phyloP scores from a whole-genome alignment of 2,113 vertebrate genomes.

The Erinaceus europaeus region DNA sequence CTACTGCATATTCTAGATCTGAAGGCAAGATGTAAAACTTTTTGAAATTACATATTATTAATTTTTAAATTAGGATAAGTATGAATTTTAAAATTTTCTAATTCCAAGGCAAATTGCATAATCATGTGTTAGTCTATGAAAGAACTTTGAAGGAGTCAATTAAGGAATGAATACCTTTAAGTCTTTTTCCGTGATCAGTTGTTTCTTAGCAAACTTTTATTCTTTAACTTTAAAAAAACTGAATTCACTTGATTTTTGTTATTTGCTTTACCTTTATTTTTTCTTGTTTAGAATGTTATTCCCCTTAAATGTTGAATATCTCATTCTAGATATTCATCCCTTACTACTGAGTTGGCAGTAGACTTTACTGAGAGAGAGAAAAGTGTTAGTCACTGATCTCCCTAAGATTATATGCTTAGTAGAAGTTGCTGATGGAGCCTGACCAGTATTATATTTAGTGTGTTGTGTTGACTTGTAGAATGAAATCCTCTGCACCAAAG shows the following conservation, averaged over 20 bases:
- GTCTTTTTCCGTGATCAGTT: conserved; percentile 61
- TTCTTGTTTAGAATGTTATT: conserved; percentile 79
- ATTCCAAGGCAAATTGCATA: neutral
- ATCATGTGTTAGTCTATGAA: neutral
- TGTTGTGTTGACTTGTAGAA: conserved; percentile 88
- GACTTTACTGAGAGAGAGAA: conserved; percentile 83
- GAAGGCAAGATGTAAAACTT: neutral
- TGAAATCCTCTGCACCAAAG: conserved; percentile 86
- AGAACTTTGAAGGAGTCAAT: neutral
- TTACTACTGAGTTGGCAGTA: conserved; percentile 78
- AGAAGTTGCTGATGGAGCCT: conserved; percentile 87
- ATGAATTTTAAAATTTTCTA: neutral
- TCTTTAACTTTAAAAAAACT: conserved; percentile 75
- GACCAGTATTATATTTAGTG: conserved; percentile 81
- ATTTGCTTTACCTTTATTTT: conserved; percentile 81
- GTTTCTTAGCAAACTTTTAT: conserved; percentile 80
- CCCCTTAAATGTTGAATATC: conserved; percentile 78
- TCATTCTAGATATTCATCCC: conserved; percentile 78
- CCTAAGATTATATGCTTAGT: conserved; percentile 84
- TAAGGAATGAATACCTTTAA: conserved; percentile 11
- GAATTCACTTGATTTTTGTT: conserved; percentile 79
- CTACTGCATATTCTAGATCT: conserved; percentile 9
- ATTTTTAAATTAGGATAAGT: conserved; percentile 25
- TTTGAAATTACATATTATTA: neutral
- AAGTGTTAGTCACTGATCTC: conserved; percentile 83